A percentile compares a stretch with the other conserved stretches of the same genome.
Conservation (phyloP, 1,140 invertebrate genomes). For the Drosophila tsacasi region DNA sequence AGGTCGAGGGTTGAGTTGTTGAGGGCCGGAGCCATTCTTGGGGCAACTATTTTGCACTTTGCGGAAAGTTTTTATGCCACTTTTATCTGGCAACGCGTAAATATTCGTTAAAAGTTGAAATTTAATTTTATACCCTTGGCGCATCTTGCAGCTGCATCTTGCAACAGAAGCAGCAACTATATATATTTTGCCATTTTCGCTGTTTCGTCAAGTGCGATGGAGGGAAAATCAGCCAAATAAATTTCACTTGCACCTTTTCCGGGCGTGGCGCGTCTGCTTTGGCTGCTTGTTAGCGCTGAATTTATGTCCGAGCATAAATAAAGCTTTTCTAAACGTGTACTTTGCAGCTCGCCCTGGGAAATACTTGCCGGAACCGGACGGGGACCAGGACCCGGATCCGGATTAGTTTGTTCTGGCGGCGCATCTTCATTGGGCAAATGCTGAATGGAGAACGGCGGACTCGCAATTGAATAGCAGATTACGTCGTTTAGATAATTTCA, state of each 20-base stretch:
- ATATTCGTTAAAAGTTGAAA: slow-evolving; percentile 84
- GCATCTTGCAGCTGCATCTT: slow-evolving; percentile 20
- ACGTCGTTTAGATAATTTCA: slow-evolving; percentile 80
- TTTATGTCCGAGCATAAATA: slow-evolving; percentile 80
- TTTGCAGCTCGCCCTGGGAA: slow-evolving; percentile 42
- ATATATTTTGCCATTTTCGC: slow-evolving; percentile 29
- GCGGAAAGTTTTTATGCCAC: slow-evolving; percentile 79
- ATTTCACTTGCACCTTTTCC: slow-evolving; percentile 70
- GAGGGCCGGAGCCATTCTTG: slow-evolving; percentile 33
- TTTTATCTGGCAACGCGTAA: slow-evolving; percentile 82
- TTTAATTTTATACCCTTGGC: slow-evolving; percentile 79
- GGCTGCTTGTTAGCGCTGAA: slow-evolving; percentile 76
- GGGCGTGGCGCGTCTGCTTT: slow-evolving; percentile 56
- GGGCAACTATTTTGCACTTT: slow-evolving; percentile 75
- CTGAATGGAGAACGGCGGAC: slow-evolving; percentile 23
- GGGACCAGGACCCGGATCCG: neutral
- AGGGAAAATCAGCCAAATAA: slow-evolving; percentile 72
- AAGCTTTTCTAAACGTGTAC: slow-evolving; percentile 78
- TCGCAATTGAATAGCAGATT: slow-evolving; percentile 78
- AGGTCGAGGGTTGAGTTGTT: slow-evolving; percentile 52
- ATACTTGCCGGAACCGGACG: slow-evolving; percentile 11
- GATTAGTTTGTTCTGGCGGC: slow-evolving; percentile 55
- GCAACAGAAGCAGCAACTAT: slow-evolving; percentile 28
- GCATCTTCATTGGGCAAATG: slow-evolving; percentile 46
- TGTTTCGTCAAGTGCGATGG: slow-evolving; percentile 50